phyloP scores from a whole-genome alignment of 1,140 invertebrate genomes.

The Branchinecta lynchi region DNA sequence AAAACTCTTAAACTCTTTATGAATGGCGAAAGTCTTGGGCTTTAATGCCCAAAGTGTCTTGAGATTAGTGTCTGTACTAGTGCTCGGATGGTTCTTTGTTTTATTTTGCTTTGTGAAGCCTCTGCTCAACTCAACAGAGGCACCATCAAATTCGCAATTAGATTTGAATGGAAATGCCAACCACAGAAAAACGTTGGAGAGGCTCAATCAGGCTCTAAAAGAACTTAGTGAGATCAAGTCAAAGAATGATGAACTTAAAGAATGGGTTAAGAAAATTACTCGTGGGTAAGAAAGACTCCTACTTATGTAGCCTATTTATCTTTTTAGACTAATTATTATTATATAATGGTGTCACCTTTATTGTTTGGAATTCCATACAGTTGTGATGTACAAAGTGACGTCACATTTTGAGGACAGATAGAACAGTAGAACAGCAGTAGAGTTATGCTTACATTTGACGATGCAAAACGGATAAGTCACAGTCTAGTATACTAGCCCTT shows the following conservation, averaged over 20 bases:
- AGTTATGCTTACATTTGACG: no score
- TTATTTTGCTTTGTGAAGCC: conserved; percentile 3
- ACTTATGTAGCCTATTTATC: no score
- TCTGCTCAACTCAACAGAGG: neutral
- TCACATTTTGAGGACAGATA: no score
- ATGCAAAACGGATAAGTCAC: no score
- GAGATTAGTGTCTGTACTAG: neutral
- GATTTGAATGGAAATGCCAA: neutral
- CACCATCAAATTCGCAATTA: neutral
- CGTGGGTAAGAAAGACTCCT: no score
- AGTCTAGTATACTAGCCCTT: no score
- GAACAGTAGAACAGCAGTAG: no score
- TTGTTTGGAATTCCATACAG: no score
- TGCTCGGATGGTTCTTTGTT: neutral
- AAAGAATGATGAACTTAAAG: neutral
- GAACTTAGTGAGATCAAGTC: neutral
- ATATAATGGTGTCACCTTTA: no score
- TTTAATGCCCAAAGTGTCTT: neutral
- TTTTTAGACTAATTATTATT: no score
- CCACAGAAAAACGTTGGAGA: neutral
- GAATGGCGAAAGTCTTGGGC: conserved; percentile 5
- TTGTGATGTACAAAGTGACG: no score
- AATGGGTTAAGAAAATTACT: no score
- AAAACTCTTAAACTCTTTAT: neutral
- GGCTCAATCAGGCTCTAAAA: neutral